Conservation (phyloP, 1,140 invertebrate species). For the Tetramorium alpestre region DNA sequence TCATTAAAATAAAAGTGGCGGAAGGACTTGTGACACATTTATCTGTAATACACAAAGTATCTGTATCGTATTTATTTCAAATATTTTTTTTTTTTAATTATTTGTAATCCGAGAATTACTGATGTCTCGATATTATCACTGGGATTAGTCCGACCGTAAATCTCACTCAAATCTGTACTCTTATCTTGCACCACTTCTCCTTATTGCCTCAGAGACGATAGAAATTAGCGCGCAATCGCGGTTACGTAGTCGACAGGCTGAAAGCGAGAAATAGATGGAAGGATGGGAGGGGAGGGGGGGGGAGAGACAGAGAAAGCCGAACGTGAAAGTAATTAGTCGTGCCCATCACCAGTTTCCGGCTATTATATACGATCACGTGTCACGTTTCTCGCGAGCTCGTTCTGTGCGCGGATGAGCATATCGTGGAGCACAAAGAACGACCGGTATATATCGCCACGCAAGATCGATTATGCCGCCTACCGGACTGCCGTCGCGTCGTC, state of each 20-base stretch:
- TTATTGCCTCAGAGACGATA: conserved; percentile 27
- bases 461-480: conserved; percentile 59
- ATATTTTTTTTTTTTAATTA: background rate
- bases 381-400: conserved; percentile 56
- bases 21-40: background rate
- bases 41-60: background rate
- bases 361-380: conserved; percentile 70
- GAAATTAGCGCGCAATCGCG: conserved; percentile 44
- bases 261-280: conserved; percentile 22
- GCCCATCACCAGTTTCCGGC: conserved; percentile 68
- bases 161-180: conserved; percentile 13
- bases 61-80: background rate
- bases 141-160: background rate
- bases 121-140: background rate
- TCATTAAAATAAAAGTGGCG: background rate
- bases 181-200: conserved; percentile 26
- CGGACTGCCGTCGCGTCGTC: conserved; percentile 37
- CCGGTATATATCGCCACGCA: conserved; percentile 43
- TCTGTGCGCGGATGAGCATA: conserved; percentile 37
- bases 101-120: background rate
- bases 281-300: background rate
- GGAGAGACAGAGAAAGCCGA: conserved; percentile 30
- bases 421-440: conserved; percentile 36
- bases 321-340: conserved; percentile 71
- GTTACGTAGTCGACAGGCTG: conserved; percentile 37